phyloP scores from a whole-genome alignment of 2,113 vertebrate species.

The Xyliphius kryptos region DNA sequence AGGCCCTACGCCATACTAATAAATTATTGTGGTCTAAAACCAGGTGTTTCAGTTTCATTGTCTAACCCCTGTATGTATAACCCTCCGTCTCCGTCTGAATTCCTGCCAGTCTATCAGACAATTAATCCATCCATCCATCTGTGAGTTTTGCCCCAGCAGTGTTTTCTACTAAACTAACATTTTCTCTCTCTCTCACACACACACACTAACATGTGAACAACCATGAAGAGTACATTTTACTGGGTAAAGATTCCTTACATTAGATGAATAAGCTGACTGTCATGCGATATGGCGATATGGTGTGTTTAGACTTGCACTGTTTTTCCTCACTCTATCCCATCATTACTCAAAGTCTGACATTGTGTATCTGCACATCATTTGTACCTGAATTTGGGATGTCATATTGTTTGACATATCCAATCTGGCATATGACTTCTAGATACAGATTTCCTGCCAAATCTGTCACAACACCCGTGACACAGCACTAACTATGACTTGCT shows the following conservation, averaged over 20 bases:
- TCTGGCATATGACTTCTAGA: neutral
- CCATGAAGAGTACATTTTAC: too few relatives aligned
- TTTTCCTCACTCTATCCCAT: neutral
- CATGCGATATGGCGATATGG: neutral
- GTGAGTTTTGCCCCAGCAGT: too few relatives aligned
- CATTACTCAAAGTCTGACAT: conserved; percentile 2
- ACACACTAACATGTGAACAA: too few relatives aligned
- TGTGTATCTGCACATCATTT: neutral
- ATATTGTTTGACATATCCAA: neutral
- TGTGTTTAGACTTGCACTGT: neutral
- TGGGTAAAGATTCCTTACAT: neutral
- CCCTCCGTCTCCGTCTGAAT: too few relatives aligned
- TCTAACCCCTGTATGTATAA: too few relatives aligned
- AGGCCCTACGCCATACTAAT: too few relatives aligned
- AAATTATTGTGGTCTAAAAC: too few relatives aligned
- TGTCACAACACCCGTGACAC: neutral
- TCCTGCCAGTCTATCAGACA: too few relatives aligned
- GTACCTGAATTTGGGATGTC: neutral
- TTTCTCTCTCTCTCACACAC: too few relatives aligned
- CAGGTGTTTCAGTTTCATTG: too few relatives aligned
- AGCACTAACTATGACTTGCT: neutral
- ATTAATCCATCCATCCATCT: too few relatives aligned
- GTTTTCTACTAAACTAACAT: too few relatives aligned
- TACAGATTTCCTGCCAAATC: neutral
- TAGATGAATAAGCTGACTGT: neutral